Percentiles rank a stretch among this genome's conserved stretches.
These are phyloP conservation scores for Channa maculata DNA, from an alignment of 2,113 vertebrate species.

Conservation along the genomic window DNA sequence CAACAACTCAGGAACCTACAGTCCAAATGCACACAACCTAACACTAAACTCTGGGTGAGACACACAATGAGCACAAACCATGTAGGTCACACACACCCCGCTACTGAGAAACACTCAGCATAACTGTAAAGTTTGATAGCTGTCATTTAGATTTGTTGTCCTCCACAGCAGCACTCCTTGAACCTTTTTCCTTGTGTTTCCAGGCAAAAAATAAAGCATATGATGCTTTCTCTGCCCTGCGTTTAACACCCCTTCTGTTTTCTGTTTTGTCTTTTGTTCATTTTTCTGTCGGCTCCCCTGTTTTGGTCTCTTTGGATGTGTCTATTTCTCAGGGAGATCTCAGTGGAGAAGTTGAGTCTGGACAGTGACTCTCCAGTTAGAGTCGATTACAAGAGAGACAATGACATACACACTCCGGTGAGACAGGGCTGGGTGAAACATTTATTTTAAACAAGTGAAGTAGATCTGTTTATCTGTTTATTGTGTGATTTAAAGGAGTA, in stretches of 20 bases:
- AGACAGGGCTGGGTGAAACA: conserved; percentile 43
- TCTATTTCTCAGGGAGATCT: conserved; percentile 84
- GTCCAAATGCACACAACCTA: conserved; percentile 74
- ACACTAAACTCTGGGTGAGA: conserved; percentile 73
- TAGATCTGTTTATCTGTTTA: neutral
- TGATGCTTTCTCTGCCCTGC: conserved; percentile 34
- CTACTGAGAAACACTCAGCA: neutral
- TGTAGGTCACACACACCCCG: neutral
- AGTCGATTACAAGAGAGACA: conserved; percentile 79
- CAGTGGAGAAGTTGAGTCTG: conserved; percentile 88
- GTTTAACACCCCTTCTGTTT: conserved; percentile 67
- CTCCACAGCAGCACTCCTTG: conserved; percentile 37
- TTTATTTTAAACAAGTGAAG: neutral
- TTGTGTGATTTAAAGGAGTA: neutral
- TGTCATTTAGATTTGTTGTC: conserved; percentile 23
- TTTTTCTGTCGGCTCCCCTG: conserved; percentile 33
- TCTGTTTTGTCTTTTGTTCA: conserved; percentile 42
- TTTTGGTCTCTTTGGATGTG: conserved; percentile 37
- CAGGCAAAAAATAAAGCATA: conserved; percentile 44
- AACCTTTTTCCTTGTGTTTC: conserved; percentile 63
- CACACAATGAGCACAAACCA: neutral
- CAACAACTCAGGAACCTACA: conserved; percentile 86
- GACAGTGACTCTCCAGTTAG: conserved; percentile 82
- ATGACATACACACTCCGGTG: conserved; percentile 75
- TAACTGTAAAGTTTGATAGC: conserved; percentile 24